These are phyloP conservation scores for Odontophorus gujanensis DNA, from an alignment of 2,113 vertebrate species.

Conservation along the genomic window DNA sequence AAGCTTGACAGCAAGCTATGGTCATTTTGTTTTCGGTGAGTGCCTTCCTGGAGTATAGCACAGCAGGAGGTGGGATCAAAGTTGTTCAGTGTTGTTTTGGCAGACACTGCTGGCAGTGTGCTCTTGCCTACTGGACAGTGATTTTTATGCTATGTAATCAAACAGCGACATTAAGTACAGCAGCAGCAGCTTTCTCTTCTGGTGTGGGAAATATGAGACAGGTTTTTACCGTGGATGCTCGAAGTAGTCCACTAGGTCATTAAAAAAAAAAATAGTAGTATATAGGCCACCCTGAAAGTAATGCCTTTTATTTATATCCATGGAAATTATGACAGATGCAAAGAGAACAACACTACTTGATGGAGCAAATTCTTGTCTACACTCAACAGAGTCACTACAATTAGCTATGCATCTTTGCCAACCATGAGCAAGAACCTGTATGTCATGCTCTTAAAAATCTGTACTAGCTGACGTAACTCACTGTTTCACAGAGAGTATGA, in stretches of 20 bases:
- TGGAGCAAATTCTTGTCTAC: no score
- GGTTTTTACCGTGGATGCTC: not conserved
- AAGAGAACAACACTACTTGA: no score
- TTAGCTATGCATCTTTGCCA: no score
- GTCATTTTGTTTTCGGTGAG: conserved; percentile 36
- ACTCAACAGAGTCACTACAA: no score
- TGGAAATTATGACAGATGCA: no score
- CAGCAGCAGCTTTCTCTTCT: conserved; percentile 7
- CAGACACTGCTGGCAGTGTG: conserved; percentile 29
- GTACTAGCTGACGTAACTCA: no score
- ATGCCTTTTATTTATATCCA: no score
- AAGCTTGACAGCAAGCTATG: conserved; percentile 16
- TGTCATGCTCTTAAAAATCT: no score
- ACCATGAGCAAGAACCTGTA: no score
- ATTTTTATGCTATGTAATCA: conserved; percentile 45
- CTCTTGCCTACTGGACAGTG: conserved; percentile 45
- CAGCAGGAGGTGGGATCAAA: conserved; percentile 22
- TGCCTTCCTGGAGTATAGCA: conserved; percentile 22
- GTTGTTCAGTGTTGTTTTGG: conserved; percentile 26
- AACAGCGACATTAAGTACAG: not conserved
- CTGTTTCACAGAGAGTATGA: no score
- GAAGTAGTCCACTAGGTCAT: not conserved
- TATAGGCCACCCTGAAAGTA: no score
- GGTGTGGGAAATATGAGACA: not conserved
- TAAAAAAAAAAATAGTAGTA: not conserved